phyloP scores from a whole-genome alignment of 2,888 invertebrate genomes.

The Megamerina dolium region DNA sequence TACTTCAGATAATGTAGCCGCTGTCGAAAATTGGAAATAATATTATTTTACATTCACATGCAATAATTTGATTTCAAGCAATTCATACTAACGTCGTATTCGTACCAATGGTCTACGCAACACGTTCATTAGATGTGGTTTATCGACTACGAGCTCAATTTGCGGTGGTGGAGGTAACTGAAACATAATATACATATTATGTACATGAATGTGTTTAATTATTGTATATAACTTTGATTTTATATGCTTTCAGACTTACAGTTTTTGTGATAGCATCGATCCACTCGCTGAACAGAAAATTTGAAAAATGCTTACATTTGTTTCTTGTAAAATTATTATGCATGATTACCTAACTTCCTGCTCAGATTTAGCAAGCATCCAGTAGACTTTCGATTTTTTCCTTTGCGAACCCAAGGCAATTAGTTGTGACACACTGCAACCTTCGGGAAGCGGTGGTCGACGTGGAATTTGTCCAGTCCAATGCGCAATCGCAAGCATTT shows the following conservation, averaged over 20 bases:
- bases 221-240: no score
- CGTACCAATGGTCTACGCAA: conserved; percentile 59
- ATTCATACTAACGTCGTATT: conserved; percentile 57
- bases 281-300: conserved; percentile 60
- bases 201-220: no score
- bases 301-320: neutral
- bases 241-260: conserved; percentile 60
- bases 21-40: conserved; percentile 28
- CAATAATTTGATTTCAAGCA: neutral
- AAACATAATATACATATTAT: conserved; percentile 23
- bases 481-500: conserved; percentile 73
- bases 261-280: conserved; percentile 74
- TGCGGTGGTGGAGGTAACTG: conserved; percentile 68
- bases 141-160: conserved; percentile 66
- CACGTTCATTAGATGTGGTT: conserved; percentile 60
- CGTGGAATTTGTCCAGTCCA: conserved; percentile 75
- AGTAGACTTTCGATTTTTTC: conserved; percentile 66
- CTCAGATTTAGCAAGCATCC: conserved; percentile 74
- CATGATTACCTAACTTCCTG: conserved; percentile 65
- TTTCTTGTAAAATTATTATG: neutral
- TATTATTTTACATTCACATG: neutral
- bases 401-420: conserved; percentile 69
- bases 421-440: conserved; percentile 65
- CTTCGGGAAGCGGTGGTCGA: conserved; percentile 64
- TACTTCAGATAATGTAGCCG: conserved; percentile 54